Evolutionary conservation across 2,888 invertebrate genomes (phyloP).

Genomic region (Poecilobothrus nobilitatus): DNA sequence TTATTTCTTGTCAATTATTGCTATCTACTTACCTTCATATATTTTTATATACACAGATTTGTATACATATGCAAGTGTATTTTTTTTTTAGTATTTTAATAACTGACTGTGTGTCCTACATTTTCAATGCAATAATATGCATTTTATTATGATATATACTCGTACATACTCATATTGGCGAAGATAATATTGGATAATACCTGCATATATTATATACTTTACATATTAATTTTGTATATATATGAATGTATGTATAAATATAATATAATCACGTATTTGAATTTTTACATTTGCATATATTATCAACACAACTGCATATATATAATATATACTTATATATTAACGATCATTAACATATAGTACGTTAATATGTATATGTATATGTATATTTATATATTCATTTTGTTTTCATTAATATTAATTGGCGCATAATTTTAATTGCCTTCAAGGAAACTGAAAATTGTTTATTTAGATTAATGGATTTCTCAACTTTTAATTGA

Average conservation of each 20-base stretch:
- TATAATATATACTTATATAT: too few species aligned
- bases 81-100: not conserved
- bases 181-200: not conserved
- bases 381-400: not conserved
- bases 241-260: not conserved
- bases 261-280: not conserved
- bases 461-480: slow-evolving; percentile 1
- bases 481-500: slow-evolving; percentile 1
- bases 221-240: not conserved
- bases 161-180: not conserved
- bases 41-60: too few species aligned
- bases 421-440: slow-evolving; percentile 1
- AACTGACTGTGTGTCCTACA: not conserved
- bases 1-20: too few species aligned
- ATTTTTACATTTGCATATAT: not conserved
- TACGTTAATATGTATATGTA: not conserved
- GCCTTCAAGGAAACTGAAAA: slow-evolving; percentile 1
- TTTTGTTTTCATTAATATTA: not conserved
- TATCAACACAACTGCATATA: not conserved
- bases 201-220: not conserved
- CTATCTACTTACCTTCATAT: too few species aligned
- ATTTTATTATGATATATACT: not conserved
- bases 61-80: too few species aligned
- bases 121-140: not conserved
- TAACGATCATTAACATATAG: too few species aligned